Conservation (phyloP, 2,888 invertebrate species). For the Peribatodes rhomboidaria region DNA sequence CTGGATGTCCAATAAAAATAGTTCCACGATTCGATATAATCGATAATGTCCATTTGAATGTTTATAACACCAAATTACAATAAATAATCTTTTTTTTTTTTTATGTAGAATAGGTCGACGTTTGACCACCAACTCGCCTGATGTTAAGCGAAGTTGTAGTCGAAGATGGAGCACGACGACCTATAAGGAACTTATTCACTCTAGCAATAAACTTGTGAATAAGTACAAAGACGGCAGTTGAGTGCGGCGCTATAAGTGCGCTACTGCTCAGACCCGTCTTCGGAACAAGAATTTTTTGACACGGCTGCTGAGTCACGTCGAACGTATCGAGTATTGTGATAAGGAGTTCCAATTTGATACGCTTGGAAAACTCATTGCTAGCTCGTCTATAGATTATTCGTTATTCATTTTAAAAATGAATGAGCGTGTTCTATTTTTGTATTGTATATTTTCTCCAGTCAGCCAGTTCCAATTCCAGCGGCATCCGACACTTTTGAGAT, state of each 20-base stretch:
- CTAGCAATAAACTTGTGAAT: conserved; percentile 3
- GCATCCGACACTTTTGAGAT: not conserved
- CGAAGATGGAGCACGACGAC: too few relatives aligned
- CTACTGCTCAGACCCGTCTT: too few relatives aligned
- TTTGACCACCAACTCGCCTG: too few relatives aligned
- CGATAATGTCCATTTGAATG: conserved; percentile 54
- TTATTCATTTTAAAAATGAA: conserved; percentile 28
- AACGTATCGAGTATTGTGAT: conserved; percentile 19
- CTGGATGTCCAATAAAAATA: conserved; percentile 64
- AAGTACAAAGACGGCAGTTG: conserved; percentile 17
- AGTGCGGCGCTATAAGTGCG: too few relatives aligned
- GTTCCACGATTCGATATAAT: conserved; percentile 51
- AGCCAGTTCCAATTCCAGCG: conserved; percentile 28
- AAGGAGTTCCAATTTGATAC: conserved; percentile 43
- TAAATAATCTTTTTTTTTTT: too few relatives aligned
- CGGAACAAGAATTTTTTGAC: conserved; percentile 29
- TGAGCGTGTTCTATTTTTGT: conserved; percentile 61
- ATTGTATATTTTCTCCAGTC: conserved; percentile 51
- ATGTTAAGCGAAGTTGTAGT: too few relatives aligned
- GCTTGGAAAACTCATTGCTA: conserved; percentile 23
- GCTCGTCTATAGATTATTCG: conserved; percentile 26
- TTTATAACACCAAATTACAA: conserved; percentile 22
- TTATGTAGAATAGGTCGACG: too few relatives aligned
- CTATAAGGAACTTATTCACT: too few relatives aligned
- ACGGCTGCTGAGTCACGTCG: conserved; percentile 19